A percentile compares a stretch with the other conserved stretches of the same genome.
These are phyloP conservation scores for Scalopus aquaticus DNA, from an alignment of 2,113 vertebrate genomes.

Conservation along the genomic window DNA sequence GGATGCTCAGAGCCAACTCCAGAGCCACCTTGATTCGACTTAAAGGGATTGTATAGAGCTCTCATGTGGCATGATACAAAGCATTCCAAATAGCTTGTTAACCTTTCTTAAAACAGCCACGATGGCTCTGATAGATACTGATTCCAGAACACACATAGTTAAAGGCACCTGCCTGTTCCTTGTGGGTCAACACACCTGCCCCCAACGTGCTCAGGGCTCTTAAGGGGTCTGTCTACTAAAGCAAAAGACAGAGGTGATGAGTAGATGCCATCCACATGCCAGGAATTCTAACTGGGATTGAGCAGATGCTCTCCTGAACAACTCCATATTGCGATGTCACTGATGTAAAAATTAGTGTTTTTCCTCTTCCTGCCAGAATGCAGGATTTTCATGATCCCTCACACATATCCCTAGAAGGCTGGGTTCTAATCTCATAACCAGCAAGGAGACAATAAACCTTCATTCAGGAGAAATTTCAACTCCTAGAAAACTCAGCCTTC, in stretches of 20 bases:
- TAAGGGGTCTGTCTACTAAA: background rate
- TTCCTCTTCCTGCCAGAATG: conserved; percentile 76
- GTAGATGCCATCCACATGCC: background rate
- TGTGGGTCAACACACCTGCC: background rate
- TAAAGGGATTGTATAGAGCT: too few relatives aligned
- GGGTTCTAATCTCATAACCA: conserved; percentile 69
- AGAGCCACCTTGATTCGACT: background rate
- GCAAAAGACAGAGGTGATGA: background rate
- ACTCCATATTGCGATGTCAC: conserved; percentile 65
- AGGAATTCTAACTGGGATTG: conserved; percentile 57
- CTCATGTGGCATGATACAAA: too few relatives aligned
- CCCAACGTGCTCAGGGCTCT: background rate
- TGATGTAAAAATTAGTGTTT: conserved; percentile 77
- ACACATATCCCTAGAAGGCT: conserved; percentile 58
- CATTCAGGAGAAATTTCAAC: background rate
- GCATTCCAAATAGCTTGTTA: background rate
- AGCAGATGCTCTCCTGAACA: conserved; percentile 70
- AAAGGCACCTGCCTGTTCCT: background rate
- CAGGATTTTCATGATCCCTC: conserved; percentile 75
- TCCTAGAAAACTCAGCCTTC: conserved; percentile 44
- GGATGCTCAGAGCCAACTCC: background rate
- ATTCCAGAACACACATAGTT: background rate
- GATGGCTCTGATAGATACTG: background rate
- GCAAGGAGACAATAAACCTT: conserved; percentile 62
- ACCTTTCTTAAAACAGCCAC: background rate